phyloP scores from a whole-genome alignment of 2,113 vertebrate genomes.

The Cephalopholis sonnerati region DNA sequence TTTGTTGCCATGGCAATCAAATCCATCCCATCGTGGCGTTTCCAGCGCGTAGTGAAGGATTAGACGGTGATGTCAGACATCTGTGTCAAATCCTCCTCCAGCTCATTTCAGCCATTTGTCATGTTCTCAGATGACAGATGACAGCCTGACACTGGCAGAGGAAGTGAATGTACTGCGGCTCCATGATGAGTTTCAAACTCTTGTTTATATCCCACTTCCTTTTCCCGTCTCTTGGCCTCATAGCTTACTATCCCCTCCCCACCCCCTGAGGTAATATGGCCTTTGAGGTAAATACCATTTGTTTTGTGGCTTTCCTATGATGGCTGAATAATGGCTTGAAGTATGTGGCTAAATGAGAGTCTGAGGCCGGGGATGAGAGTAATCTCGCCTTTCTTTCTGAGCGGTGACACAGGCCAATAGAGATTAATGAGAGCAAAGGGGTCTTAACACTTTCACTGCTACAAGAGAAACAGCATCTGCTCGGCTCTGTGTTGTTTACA shows the following conservation, averaged over 20 bases:
- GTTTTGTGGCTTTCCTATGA: conserved; percentile 77
- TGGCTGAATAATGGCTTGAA: conserved; percentile 84
- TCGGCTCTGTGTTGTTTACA: conserved; percentile 54
- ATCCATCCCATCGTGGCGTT: conserved; percentile 51
- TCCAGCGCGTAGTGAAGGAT: conserved; percentile 71
- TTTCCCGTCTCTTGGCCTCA: conserved; percentile 19
- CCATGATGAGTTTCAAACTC: conserved; percentile 69
- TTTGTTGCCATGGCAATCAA: conserved; percentile 75
- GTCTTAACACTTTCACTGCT: conserved; percentile 69
- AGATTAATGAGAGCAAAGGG: conserved; percentile 82
- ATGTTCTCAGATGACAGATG: conserved; percentile 75
- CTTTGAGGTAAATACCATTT: conserved; percentile 85
- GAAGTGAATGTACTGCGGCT: conserved; percentile 47
- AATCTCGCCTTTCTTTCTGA: conserved; percentile 80
- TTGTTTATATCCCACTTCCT: conserved; percentile 42
- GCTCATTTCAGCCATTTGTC: conserved; percentile 73
- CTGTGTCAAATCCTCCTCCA: conserved; percentile 79
- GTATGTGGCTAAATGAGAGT: conserved; percentile 83
- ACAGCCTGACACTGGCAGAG: conserved; percentile 59
- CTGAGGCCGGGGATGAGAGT: conserved; percentile 77
- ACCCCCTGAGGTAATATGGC: conserved; percentile 55
- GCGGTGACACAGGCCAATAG: conserved; percentile 80
- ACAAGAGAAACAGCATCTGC: conserved; percentile 47
- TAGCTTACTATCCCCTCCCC: conserved; percentile 24
- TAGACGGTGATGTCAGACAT: conserved; percentile 80